These are phyloP conservation scores for Oostethus manadensis DNA, from an alignment of 2,113 vertebrate species.

Conservation along the genomic window DNA sequence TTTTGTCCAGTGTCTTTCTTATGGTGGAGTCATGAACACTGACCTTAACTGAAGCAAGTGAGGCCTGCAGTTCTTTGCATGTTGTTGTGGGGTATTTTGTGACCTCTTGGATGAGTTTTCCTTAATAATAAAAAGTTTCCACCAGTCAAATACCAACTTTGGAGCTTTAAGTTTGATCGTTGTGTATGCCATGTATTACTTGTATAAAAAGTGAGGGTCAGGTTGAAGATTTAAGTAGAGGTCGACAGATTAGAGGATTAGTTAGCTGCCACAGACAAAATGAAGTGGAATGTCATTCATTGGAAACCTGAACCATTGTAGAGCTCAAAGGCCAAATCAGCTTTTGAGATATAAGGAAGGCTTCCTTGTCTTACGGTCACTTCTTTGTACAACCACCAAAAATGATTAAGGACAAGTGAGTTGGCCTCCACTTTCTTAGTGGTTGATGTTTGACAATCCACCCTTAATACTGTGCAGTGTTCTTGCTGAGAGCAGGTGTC, in stretches of 20 bases:
- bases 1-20: no score
- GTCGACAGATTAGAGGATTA: constrained; percentile 6
- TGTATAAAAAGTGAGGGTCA: constrained; percentile 3
- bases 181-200: not conserved
- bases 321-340: constrained; percentile 16
- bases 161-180: no score
- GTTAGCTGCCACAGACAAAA: constrained; percentile 3
- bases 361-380: constrained; percentile 7
- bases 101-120: no score
- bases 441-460: constrained; percentile 37
- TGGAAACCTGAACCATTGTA: constrained; percentile 24
- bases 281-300: constrained; percentile 25
- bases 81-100: no score
- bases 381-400: constrained; percentile 1
- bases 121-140: no score
- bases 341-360: constrained; percentile 13
- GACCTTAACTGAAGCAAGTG: no score
- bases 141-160: no score
- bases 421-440: not conserved
- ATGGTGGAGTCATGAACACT: no score
- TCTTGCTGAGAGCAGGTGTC: constrained; percentile 51
- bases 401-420: constrained; percentile 14
- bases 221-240: not conserved
- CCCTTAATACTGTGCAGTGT: constrained; percentile 27
- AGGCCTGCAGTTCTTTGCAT: no score